A percentile compares a stretch with the other conserved stretches of the same genome.
These are phyloP conservation scores for Aphis craccivora DNA, from an alignment of 1,140 invertebrate species.

Conservation along the genomic window DNA sequence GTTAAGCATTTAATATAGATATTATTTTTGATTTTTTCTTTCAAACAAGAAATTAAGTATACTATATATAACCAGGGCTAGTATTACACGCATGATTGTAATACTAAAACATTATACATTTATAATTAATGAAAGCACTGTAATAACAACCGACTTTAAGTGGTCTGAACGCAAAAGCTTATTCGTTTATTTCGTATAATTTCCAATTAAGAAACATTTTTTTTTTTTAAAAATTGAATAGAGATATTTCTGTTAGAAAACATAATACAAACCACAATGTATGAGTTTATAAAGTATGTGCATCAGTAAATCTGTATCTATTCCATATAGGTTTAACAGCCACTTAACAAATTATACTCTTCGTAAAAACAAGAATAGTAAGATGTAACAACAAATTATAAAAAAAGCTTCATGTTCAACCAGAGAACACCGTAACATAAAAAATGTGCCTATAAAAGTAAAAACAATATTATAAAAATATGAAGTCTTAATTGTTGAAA, in stretches of 20 bases:
- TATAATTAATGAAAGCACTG: background rate
- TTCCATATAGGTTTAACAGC: background rate
- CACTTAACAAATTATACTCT: background rate
- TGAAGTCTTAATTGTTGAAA: background rate
- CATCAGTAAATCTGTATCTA: background rate
- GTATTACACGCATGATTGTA: background rate
- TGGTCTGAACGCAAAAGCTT: background rate
- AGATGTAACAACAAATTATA: background rate
- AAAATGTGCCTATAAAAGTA: background rate
- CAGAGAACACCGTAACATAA: background rate
- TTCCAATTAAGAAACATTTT: background rate
- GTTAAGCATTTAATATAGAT: background rate
- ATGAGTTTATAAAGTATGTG: background rate
- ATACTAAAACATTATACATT: background rate
- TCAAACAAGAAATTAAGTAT: background rate
- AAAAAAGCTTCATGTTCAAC: background rate
- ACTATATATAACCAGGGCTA: accelerated
- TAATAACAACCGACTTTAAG: background rate
- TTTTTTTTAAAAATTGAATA: background rate
- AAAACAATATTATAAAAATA: background rate
- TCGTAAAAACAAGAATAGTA: background rate
- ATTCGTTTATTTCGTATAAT: background rate
- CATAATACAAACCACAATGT: background rate
- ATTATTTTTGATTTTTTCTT: background rate
- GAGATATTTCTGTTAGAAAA: background rate